Base-by-base conservation (phyloP, 2,888 invertebrate genomes). In the Apamea epomidion region DNA sequence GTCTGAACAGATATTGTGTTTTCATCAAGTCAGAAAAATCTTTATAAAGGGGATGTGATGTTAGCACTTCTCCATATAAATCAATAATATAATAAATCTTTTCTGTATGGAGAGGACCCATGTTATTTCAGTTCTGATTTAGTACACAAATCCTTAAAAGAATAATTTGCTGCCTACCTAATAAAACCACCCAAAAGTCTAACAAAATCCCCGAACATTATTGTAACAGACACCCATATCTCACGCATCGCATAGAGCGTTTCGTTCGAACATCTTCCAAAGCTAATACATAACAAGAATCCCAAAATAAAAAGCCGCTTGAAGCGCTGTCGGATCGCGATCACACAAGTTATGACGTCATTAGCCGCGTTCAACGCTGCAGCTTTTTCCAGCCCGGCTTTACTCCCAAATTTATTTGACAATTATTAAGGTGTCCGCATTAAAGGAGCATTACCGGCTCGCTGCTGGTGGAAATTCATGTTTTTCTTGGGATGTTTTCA, bases 401-500 rank as follows among this genome's bases (percentile, higher is more conserved):
- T 94, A 92, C 93, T 92, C 81, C 93, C 92, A 91, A 97, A 97
- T 97, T 97, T 97, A 97, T 97, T 96, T 86, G 86, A 86, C 86
- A 86, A 86, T 86, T 86, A 86, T 86, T 86, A 96, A 97, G 96
- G 97, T 96, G 96, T 95, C 95, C 95, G 96, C 94, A 96, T 96
- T 96, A 97, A 95, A 94, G 93, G 93, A 85, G 94, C 95, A 95
- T 96, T 96, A 96, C 88, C 5, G 88, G 88, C 82, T 73, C 88
- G 81, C 86, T 88, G 82, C 93, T 91, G 91, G 90, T 93, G 96
- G 95, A 95, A 96, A 96, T 94, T 95, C 95, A 94, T 97, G 97
- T 97, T 97, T 97, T 97, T 95, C 96, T 96, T 95, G 94, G 95
- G 95, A 94, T 95, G 96, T 95, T 95, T 95, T 94, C 95, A 91